Evolutionary conservation across 2,888 invertebrate genomes (phyloP).

Genomic region (Vannuccia rotundouncinata): DNA sequence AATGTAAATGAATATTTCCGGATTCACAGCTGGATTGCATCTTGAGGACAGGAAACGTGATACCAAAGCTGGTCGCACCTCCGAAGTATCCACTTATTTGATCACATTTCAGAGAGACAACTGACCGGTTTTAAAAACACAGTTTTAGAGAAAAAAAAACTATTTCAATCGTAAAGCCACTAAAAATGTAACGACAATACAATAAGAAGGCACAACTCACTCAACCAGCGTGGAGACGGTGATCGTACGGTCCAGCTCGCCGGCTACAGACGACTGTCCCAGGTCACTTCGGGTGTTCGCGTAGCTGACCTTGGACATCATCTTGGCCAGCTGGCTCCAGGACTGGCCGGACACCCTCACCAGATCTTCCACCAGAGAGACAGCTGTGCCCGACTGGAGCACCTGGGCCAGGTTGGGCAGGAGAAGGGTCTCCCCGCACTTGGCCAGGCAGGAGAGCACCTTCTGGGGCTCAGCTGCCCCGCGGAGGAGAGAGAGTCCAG

Average conservation of each 20-base stretch:
- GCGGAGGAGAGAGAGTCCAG: slow-evolving; percentile 1
- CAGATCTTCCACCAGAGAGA: background rate
- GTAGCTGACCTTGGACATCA: background rate
- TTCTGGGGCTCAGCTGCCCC: background rate
- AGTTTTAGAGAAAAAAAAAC: no score
- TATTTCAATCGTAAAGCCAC: no score
- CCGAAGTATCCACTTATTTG: no score
- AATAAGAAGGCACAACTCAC: no score
- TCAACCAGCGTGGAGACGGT: background rate
- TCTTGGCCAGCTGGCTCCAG: background rate
- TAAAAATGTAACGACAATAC: no score
- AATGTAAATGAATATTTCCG: no score
- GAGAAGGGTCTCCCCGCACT: slow-evolving; percentile 25
- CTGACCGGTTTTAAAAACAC: no score
- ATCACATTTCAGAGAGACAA: no score
- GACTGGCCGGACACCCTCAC: background rate
- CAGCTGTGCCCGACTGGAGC: background rate
- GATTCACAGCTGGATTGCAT: no score
- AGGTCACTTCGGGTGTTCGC: background rate
- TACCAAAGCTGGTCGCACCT: no score
- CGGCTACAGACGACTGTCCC: background rate
- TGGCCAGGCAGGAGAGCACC: slow-evolving; percentile 1
- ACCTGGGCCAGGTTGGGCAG: slow-evolving; percentile 28
- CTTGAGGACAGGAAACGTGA: no score
- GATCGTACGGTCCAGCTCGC: background rate